Conservation (phyloP, 1,140 invertebrate species). For the Odontomachus brunneus region DNA sequence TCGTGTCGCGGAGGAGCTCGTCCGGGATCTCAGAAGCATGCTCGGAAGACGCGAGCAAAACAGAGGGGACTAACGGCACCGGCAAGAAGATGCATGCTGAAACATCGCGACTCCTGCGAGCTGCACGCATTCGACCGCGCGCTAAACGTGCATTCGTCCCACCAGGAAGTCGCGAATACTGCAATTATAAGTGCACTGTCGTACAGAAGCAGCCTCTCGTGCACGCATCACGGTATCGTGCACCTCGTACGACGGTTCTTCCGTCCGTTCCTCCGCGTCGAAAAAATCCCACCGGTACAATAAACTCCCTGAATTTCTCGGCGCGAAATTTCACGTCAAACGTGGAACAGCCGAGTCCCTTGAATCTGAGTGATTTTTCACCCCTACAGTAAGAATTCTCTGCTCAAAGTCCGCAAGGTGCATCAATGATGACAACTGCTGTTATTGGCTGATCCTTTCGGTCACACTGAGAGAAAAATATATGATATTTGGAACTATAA, state of each 20-base stretch:
- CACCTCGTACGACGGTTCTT: conserved; percentile 1
- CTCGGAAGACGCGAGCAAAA: conserved; percentile 31
- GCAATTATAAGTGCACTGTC: conserved; percentile 55
- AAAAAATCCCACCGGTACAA: not conserved
- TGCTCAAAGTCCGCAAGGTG: too few relatives aligned
- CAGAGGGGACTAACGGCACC: conserved; percentile 41
- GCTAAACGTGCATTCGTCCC: not conserved
- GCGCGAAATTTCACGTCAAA: too few relatives aligned
- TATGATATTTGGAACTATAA: too few relatives aligned
- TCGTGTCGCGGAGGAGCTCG: not conserved
- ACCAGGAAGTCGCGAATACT: conserved; percentile 36
- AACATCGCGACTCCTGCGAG: conserved; percentile 15
- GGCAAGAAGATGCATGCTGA: conserved; percentile 21
- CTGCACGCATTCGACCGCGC: not conserved
- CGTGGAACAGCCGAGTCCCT: too few relatives aligned
- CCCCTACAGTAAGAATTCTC: too few relatives aligned
- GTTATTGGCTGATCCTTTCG: too few relatives aligned
- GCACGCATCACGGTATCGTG: not conserved
- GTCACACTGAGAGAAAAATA: too few relatives aligned
- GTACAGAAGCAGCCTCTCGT: not conserved
- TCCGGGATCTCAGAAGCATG: not conserved
- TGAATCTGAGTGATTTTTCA: too few relatives aligned
- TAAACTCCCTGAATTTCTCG: too few relatives aligned
- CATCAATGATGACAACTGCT: too few relatives aligned
- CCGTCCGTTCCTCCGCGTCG: conserved; percentile 44